Base-by-base conservation (phyloP, 2,888 invertebrate species). In the Mystacides longicornis region DNA sequence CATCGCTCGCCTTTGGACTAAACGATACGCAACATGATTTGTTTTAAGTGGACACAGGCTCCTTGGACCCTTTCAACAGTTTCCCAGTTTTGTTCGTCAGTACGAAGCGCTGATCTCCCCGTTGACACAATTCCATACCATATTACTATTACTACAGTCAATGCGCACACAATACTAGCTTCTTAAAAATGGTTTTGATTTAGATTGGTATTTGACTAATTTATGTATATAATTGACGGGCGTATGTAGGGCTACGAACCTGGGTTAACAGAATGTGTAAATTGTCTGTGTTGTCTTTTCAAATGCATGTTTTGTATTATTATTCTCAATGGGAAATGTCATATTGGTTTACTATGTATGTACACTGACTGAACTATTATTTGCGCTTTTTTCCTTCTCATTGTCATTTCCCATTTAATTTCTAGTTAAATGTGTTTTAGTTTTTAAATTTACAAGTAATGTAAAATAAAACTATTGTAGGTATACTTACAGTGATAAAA, bases 1-100 rank as follows among this genome's bases (percentile, higher is more conserved):
- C 71, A 94, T 95, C 73, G 98, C 98, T 64, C 87, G 96, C 73
- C 86, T 95, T 69, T 98, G 98, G 98, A 98, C 98, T 71, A 96
- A 96, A 75, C 87, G 97, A 68, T 98, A 93, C 69, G 93, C 93
- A 64, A 93, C 93, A 85, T 92, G 89, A 90, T 83, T 78, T 64
- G 69, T 54, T 69, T 65, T 67, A 66, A 65, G 37, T 49, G 31
- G 11, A 21, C 22, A 47, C 53, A 50, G 54, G 53, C 57, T 55
- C 53, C 55, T 27, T 42, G 42, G 57, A 33, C n/a, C n/a, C n/a
- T 55, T 47, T 53, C 51, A 20, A 19, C 48, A 22, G 49, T 56
- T 55, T 48, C 53, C 55, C 50, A 48, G 37, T 50, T 57, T 50
- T 20, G 47, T 49, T 50, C 47, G 33, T 53, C 49, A 42, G 52